Evolutionary conservation across 2,113 vertebrate genomes (phyloP).

Genomic region (Chamaetylas fuelleborni): DNA sequence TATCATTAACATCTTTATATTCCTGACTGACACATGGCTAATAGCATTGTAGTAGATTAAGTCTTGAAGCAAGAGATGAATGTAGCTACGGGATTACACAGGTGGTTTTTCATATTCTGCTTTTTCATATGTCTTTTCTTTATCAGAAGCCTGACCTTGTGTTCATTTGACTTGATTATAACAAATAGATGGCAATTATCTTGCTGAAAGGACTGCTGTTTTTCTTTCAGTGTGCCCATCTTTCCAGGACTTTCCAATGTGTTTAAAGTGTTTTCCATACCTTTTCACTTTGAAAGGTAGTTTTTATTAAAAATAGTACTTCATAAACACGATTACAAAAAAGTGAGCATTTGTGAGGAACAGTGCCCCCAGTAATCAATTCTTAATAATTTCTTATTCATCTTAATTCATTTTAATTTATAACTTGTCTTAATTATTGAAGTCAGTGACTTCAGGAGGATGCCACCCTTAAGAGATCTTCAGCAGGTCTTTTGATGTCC

Average conservation of each 20-base stretch:
- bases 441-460: slow-evolving; percentile 45
- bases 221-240: not conserved
- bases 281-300: slow-evolving; percentile 11
- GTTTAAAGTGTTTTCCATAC: not conserved
- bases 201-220: slow-evolving; percentile 3
- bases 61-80: slow-evolving; percentile 39
- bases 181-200: slow-evolving; percentile 17
- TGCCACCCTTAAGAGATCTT: slow-evolving; percentile 19
- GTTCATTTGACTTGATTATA: slow-evolving; percentile 33
- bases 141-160: slow-evolving; percentile 20
- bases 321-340: not conserved
- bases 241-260: not conserved
- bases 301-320: slow-evolving; percentile 25
- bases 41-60: slow-evolving; percentile 47
- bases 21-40: slow-evolving; percentile 52
- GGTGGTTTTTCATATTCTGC: slow-evolving; percentile 41
- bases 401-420: slow-evolving; percentile 26
- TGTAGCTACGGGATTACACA: slow-evolving; percentile 14
- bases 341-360: not conserved
- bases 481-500: not conserved
- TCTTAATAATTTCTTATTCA: slow-evolving; percentile 24
- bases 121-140: slow-evolving; percentile 22
- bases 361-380: not conserved
- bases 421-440: slow-evolving; percentile 44
- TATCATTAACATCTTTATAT: slow-evolving; percentile 56